These are phyloP conservation scores for Aptenodytes forsteri DNA, from an alignment of 2,113 vertebrate species.

Conservation along the genomic window DNA sequence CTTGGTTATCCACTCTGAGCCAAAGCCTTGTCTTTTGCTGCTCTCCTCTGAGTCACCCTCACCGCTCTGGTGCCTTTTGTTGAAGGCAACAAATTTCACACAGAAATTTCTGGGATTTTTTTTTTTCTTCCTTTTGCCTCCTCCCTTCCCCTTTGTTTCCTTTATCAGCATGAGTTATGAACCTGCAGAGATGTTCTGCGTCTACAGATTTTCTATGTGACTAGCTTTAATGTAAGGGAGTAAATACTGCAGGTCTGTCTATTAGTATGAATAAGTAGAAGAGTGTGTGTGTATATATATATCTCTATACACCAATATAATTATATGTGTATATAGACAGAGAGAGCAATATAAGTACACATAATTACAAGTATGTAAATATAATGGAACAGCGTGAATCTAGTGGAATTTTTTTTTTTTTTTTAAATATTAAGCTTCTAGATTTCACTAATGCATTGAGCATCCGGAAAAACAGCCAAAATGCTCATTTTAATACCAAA, in stretches of 20 bases:
- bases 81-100: neutral
- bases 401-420: neutral
- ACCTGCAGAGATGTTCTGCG: neutral
- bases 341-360: neutral
- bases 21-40: neutral
- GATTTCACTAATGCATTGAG: neutral
- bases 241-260: neutral
- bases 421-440: neutral
- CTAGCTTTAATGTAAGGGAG: neutral
- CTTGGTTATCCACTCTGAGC: neutral
- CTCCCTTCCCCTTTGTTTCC: neutral
- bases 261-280: neutral
- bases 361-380: neutral
- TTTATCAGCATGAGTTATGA: neutral
- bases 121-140: neutral
- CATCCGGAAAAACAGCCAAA: neutral
- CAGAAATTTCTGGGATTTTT: neutral
- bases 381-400: neutral
- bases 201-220: neutral
- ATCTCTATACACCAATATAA: neutral
- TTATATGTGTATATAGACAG: neutral
- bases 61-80: neutral
- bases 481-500: neutral
- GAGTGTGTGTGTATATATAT: fast-evolving
- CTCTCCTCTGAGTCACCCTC: neutral